Percentiles rank a stretch among this genome's conserved stretches.
Conservation (phyloP, 2,797 vertebrate genomes). For the Leucoraja ocellata region DNA sequence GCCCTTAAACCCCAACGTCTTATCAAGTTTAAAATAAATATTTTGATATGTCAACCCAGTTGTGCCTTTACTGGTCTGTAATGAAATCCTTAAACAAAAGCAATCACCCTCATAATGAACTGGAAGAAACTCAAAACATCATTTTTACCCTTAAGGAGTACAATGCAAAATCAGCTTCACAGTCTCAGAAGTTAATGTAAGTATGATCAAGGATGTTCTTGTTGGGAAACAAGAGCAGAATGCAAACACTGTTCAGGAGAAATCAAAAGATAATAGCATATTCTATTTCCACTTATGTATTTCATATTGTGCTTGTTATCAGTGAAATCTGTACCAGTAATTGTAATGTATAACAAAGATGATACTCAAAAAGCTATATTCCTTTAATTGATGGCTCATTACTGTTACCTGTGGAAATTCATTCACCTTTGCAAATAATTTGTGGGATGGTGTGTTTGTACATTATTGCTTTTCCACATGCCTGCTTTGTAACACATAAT, state of each 20-base stretch:
- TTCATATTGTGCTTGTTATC: background rate
- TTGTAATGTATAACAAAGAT: background rate
- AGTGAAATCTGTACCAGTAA: background rate
- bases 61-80: background rate
- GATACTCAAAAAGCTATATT: background rate
- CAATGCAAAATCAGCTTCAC: background rate
- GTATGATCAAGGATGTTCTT: background rate
- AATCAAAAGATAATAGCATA: background rate
- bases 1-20: background rate
- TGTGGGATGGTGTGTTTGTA: background rate
- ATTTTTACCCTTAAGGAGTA: background rate
- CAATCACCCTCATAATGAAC: background rate
- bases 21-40: background rate
- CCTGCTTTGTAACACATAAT: background rate
- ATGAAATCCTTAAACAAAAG: background rate
- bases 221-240: background rate
- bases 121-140: background rate
- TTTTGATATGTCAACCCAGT: background rate
- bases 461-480: background rate
- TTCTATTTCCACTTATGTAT: background rate
- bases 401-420: background rate
- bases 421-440: background rate
- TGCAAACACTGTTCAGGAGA: background rate
- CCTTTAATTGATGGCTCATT: background rate
- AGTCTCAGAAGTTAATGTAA: background rate